Evolutionary conservation across 2,888 invertebrate genomes (phyloP).

Genomic region (Ganaspis brasiliensis): DNA sequence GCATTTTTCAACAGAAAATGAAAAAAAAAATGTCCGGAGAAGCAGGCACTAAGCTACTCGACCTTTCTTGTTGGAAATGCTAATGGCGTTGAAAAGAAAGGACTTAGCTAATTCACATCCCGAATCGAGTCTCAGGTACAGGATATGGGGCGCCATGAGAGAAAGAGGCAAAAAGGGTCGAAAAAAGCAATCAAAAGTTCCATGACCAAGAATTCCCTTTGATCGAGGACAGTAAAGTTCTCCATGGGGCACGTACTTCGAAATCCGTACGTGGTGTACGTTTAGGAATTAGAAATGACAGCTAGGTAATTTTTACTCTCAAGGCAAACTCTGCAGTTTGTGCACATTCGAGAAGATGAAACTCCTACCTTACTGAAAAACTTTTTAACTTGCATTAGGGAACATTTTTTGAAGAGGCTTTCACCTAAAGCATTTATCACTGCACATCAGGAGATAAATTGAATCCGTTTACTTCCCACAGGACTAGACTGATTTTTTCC

Average conservation of each 20-base stretch:
- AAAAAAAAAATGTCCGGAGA: too few relatives aligned
- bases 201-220: conserved; percentile 34
- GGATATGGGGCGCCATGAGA: conserved; percentile 2
- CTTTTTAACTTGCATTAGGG: background rate
- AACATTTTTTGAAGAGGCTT: background rate
- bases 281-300: conserved; percentile 37
- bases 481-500: too few relatives aligned
- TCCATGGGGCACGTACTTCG: conserved; percentile 19
- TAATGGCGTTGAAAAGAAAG: conserved; percentile 10
- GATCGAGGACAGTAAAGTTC: conserved; percentile 27
- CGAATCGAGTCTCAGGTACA: conserved; percentile 4
- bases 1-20: too few relatives aligned
- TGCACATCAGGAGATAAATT: too few relatives aligned
- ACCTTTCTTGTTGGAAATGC: conserved; percentile 15
- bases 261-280: conserved; percentile 26
- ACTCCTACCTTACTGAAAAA: background rate
- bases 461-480: too few relatives aligned
- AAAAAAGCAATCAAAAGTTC: conserved; percentile 40
- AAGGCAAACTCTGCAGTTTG: conserved; percentile 24
- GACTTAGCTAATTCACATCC: conserved; percentile 24
- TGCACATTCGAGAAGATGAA: background rate
- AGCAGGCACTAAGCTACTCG: too few relatives aligned
- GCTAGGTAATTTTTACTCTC: conserved; percentile 9
- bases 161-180: conserved; percentile 6
- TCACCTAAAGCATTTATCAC: too few relatives aligned